Evolutionary conservation across 2,113 vertebrate species (phyloP), one percentile per base, ranked within the genome.

Genomic region (Planiliza haematocheilus): DNA sequence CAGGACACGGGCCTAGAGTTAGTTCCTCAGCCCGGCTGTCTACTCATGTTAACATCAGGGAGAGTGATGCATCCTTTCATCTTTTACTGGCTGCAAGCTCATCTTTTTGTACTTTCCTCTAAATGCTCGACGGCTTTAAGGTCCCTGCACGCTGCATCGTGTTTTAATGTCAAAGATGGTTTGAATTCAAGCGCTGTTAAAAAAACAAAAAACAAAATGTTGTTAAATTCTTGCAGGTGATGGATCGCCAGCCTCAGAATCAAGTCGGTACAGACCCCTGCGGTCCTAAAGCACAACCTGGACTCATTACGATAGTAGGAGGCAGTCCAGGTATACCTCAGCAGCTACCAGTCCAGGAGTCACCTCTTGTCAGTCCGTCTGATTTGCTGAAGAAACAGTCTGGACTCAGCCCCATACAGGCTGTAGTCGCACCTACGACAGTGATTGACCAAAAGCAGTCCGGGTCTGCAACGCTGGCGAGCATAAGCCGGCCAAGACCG

Each of bases 401-500:
- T 36, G 73, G 37, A 16, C 4, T 60, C 14, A 78, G 59, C 37
- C 66, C 67, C 18, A 13, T 34, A 37, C 84, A 72, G 56, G 36
- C 53, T 11, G 37, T 63, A 4, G 9, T 36, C 24, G 17, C 46
- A 21, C 68, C 78, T 10, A 8, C 41, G 3, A 77, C 70, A 49
- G 20, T 48, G 34, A 68, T 62, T 4, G 45, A 82, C 9, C 68
- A 75, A 38, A 69, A 52, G 61, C 65, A 72, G 61, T 13, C 78
- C 9, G 72, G 71, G 18, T 57, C 82, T 13, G 30, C 51, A 17
- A 17, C 63, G 1, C 62, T 85, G 61, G 51, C 81, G 1, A 89
- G 88, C 71, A 93, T 94, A 38, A 93, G 93, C 16, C 82, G 93
- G 11, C 93, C 93, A 0, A 88, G 95, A 61, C 90, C 94, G 1